Base-by-base conservation (phyloP, 2,888 invertebrate genomes). In the Dione vanillae region DNA sequence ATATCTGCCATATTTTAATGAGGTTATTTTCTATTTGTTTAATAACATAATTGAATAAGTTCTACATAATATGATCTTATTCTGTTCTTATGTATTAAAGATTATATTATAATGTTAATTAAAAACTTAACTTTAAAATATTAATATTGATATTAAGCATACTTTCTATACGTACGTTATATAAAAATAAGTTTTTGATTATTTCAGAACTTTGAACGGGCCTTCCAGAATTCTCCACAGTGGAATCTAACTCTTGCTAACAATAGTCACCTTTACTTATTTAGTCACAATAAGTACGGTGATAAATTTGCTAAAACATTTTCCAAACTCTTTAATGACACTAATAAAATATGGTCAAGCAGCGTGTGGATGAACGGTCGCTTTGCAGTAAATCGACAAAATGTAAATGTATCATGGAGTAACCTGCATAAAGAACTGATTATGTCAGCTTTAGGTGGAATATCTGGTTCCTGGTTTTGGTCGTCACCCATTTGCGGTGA, bases 401-500 rank as follows among this genome's bases (percentile, higher is more conserved):
- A 95, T 71, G 88, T 95, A 41, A 80, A 89, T 61, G 91, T 94
- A 6, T 92, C 94, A 0, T 96, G 96, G 96, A 82, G 87, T 0
- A 94, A 93, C 75, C 85, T 96, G 35, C 90, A 90, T 65, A 86
- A 79, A 65, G 93, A 94, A 77, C 85, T 95, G 0, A 83, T 88
- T 9, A 89, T 89, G 71, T 91, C 91, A 1, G 87, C 95, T 40
- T 82, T 92, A 61, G 91, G 93, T 52, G 92, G 94, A 11, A 78
- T 94, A 59, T 91, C 94, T 58, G 94, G 94, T 0, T 86, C 91
- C 43, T 88, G 90, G 84, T 79, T 94, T 7, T 91, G 94, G 83
- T 91, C 94, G 8, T 83, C 93, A 0, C 95, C 95, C 0, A 85
- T 95, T 43, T 95, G 95, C 76, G 95, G 95, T 0, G 94, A 94